phyloP scores from a whole-genome alignment of 2,888 invertebrate genomes.

The Netelia fuscicornis region DNA sequence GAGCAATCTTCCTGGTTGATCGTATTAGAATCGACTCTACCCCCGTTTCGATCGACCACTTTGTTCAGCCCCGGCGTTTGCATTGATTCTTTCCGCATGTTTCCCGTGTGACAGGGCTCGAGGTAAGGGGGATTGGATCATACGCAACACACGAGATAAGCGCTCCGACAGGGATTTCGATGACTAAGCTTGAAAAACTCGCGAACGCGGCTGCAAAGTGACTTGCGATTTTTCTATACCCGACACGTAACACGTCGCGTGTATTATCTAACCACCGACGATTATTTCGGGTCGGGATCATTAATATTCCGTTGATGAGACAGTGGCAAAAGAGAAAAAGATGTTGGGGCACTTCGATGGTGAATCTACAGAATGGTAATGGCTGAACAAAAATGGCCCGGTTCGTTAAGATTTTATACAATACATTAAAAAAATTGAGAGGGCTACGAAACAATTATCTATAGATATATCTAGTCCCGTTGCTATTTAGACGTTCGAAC shows the following conservation, averaged over 20 bases:
- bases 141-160: slow-evolving; percentile 54
- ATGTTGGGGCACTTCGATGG: neutral
- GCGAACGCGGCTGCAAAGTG: slow-evolving; percentile 41
- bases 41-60: slow-evolving; percentile 38
- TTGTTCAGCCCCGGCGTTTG: slow-evolving; percentile 27
- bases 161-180: slow-evolving; percentile 59
- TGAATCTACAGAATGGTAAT: slow-evolving; percentile 18
- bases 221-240: slow-evolving; percentile 54
- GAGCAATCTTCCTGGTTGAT: slow-evolving; percentile 24
- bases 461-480: neutral
- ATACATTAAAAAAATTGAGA: slow-evolving; percentile 31
- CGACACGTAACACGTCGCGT: slow-evolving; percentile 28
- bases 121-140: slow-evolving; percentile 2
- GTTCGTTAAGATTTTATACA: slow-evolving; percentile 1
- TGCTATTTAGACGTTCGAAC: neutral
- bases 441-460: slow-evolving; percentile 11
- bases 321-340: slow-evolving; percentile 35
- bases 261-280: slow-evolving; percentile 56
- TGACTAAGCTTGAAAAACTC: slow-evolving; percentile 56
- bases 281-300: slow-evolving; percentile 41
- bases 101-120: slow-evolving; percentile 7
- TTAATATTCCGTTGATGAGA: slow-evolving; percentile 63
- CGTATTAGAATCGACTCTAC: slow-evolving; percentile 50
- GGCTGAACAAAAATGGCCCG: neutral
- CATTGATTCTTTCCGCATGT: slow-evolving; percentile 51